Evolutionary conservation across 1,140 invertebrate genomes (phyloP).

Genomic region (Stenopsyche tienmushanensis): DNA sequence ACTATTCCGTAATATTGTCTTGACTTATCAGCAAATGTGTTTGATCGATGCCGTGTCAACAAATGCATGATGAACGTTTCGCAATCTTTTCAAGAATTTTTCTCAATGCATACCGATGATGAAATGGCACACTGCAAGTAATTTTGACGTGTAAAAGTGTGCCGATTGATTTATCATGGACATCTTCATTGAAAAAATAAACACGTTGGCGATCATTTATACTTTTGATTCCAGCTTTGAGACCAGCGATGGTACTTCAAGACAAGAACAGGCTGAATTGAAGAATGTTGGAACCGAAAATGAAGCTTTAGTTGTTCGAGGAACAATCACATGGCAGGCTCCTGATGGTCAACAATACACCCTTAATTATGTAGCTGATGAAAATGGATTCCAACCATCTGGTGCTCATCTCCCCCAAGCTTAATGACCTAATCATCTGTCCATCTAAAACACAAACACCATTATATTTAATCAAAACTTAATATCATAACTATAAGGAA

Average conservation of each 20-base stretch:
- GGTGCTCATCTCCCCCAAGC: conserved; percentile 63
- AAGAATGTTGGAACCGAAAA: conserved; percentile 58
- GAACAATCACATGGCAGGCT: conserved; percentile 56
- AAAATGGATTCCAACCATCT: conserved; percentile 69
- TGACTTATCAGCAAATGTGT: background rate
- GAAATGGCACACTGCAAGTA: too few relatives aligned
- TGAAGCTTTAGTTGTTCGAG: conserved; percentile 56
- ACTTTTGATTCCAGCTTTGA: conserved; percentile 50
- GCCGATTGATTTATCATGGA: too few relatives aligned
- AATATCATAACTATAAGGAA: background rate
- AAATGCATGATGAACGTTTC: background rate
- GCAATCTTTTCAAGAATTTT: too few relatives aligned
- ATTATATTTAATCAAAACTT: background rate
- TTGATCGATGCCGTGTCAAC: background rate
- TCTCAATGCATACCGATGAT: too few relatives aligned
- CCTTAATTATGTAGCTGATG: conserved; percentile 68
- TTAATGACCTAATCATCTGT: conserved; percentile 6
- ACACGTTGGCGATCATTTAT: background rate
- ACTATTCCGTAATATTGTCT: background rate
- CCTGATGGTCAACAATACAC: conserved; percentile 65
- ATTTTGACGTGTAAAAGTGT: too few relatives aligned
- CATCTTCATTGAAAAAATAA: too few relatives aligned
- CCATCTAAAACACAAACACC: background rate
- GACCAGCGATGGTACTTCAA: conserved; percentile 56
- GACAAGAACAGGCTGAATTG: conserved; percentile 56